Conservation (phyloP, 2,888 invertebrate genomes). For the Helicoverpa assulta region DNA sequence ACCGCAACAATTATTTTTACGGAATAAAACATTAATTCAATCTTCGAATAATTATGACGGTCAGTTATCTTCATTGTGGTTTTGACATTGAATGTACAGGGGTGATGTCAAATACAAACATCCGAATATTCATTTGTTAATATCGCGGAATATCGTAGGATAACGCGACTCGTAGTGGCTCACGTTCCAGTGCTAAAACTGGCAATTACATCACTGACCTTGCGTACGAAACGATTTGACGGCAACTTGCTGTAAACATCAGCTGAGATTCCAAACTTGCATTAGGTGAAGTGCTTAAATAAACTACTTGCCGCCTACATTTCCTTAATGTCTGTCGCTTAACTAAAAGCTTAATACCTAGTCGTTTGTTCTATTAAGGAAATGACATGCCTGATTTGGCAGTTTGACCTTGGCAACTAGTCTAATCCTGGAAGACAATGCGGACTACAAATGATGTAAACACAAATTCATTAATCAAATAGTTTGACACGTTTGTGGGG, state of each 20-base stretch:
- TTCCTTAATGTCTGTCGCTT: constrained; percentile 45
- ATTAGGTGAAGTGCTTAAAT: constrained; percentile 40
- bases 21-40: constrained; percentile 20
- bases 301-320: constrained; percentile 51
- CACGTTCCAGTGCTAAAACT: constrained; percentile 83
- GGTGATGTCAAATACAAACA: constrained; percentile 84
- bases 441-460: constrained; percentile 53
- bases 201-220: constrained; percentile 89
- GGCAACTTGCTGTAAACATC: constrained; percentile 78
- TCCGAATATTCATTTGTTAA: constrained; percentile 67
- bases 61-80: constrained; percentile 26
- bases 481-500: constrained; percentile 71
- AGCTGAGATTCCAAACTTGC: constrained; percentile 76
- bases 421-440: constrained; percentile 69
- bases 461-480: constrained; percentile 70
- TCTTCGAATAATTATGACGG: constrained; percentile 32
- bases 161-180: constrained; percentile 70
- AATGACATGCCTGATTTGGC: constrained; percentile 69
- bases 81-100: constrained; percentile 31
- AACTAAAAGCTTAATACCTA: constrained; percentile 51
- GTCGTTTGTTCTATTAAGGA: constrained; percentile 66
- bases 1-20: background rate
- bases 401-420: constrained; percentile 65
- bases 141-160: constrained; percentile 50
- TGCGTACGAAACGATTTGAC: constrained; percentile 76